Conservation (phyloP, 2,888 invertebrate species). For the Steinernema scapterisci region DNA sequence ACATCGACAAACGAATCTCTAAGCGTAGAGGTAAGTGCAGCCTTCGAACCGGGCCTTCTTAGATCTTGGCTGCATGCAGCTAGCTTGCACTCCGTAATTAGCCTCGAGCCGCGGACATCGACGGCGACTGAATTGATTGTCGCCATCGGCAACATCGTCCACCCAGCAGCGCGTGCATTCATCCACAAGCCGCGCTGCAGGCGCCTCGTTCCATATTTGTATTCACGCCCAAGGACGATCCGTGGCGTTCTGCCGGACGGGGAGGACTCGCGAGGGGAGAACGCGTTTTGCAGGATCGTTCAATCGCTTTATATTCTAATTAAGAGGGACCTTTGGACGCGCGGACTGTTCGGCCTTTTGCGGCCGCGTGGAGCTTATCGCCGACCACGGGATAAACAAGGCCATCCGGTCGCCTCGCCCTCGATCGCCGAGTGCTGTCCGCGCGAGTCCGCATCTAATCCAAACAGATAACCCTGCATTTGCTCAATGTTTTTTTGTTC, state of each 20-base stretch:
- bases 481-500: background rate
- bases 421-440: slow-evolving; percentile 16
- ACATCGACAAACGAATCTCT: slow-evolving; percentile 17
- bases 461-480: background rate
- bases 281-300: background rate
- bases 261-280: background rate
- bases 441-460: slow-evolving; percentile 5
- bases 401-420: slow-evolving; percentile 12
- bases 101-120: background rate
- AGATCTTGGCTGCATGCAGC: background rate
- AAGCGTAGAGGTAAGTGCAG: background rate
- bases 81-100: background rate
- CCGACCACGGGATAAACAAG: slow-evolving; percentile 7
- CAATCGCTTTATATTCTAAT: background rate
- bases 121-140: background rate
- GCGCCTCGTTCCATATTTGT: background rate
- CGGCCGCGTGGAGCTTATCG: slow-evolving; percentile 12
- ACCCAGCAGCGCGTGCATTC: background rate
- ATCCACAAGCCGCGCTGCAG: too few relatives aligned
- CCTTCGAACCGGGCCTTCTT: background rate
- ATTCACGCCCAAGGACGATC: background rate
- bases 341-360: background rate
- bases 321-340: background rate
- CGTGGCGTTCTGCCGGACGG: background rate
- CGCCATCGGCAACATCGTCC: background rate